Conservation (phyloP, 2,113 vertebrate genomes). For the Melanerpes aurifrons region DNA sequence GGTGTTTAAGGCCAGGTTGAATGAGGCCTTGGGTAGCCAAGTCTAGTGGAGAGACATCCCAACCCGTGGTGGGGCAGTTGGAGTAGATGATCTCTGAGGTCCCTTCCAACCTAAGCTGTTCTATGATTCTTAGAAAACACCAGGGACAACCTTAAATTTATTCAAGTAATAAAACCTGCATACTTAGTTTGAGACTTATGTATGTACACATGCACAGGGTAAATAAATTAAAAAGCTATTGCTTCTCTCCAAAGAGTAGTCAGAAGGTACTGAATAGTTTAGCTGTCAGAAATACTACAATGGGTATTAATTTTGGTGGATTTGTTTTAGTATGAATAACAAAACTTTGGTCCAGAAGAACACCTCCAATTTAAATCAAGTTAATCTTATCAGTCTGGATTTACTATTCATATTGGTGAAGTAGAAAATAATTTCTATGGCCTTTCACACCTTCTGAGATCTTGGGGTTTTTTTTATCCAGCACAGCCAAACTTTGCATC, state of each 20-base stretch:
- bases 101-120: too few relatives aligned
- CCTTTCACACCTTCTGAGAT: neutral
- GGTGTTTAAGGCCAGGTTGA: too few relatives aligned
- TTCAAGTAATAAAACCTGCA: neutral
- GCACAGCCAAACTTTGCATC: neutral
- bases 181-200: neutral
- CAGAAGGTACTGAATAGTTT: neutral
- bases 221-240: neutral
- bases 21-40: too few relatives aligned
- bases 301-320: neutral
- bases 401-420: neutral
- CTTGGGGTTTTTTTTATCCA: neutral
- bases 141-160: neutral
- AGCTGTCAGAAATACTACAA: neutral
- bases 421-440: neutral
- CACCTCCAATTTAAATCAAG: neutral
- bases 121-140: neutral
- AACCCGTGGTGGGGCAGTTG: too few relatives aligned
- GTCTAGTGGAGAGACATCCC: too few relatives aligned
- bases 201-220: neutral
- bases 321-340: neutral
- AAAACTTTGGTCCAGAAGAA: neutral
- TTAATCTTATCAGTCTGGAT: neutral
- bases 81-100: too few relatives aligned
- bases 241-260: neutral